Evolutionary conservation across 2,113 vertebrate species (phyloP), one percentile per base, ranked within the genome.

Genomic region (Myocastor coypus): DNA sequence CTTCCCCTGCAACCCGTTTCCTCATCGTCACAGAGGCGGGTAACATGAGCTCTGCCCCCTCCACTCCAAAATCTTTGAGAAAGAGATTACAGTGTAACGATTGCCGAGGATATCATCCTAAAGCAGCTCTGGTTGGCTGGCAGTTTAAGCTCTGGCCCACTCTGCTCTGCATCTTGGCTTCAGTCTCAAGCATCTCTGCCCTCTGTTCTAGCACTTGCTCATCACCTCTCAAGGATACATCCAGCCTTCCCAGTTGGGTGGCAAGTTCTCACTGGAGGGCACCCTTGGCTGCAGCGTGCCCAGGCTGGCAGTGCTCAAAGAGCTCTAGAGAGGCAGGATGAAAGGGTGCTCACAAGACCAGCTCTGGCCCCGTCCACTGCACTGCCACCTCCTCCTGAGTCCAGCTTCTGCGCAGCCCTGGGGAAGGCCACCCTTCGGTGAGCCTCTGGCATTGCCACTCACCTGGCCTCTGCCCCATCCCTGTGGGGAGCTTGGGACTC

Each of bases 161-260:
- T 52, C 64, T 9, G 0, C 46, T n/a, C 83, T 22, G 57, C 66
- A 30, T 61, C 85, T 14, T 52, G 77, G 77, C 86, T 57, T 73
- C 24, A 0, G 50, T 40, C 59, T 75, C 34, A 0, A 46, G 87
- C 24, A 1, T 16, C 0, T 46, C 91, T 52, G 52, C 86, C 78
- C 87, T 92, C 63, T 40, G 59, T 61, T n/a, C 63, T 26, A n/a
- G 71, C 52, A 28, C 59, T 59, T 20, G 71, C 52, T 34, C 28
- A 14, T 73, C 66, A 61, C 12, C 28, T 81, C 92, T 96, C 92
- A 52, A 82, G 83, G 83, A 83, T 20, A 88, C 94, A 83, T 83
- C 92, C 87, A 96, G 97, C 83, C 83, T 88, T 57, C 87, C 87
- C 73, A 46, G 92, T 1, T 55, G 94, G 92, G 37, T 30, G 87